Percentiles rank a stretch among this genome's conserved stretches.
phyloP scores from a whole-genome alignment of 2,113 vertebrate genomes.

The Bufo gargarizans region DNA sequence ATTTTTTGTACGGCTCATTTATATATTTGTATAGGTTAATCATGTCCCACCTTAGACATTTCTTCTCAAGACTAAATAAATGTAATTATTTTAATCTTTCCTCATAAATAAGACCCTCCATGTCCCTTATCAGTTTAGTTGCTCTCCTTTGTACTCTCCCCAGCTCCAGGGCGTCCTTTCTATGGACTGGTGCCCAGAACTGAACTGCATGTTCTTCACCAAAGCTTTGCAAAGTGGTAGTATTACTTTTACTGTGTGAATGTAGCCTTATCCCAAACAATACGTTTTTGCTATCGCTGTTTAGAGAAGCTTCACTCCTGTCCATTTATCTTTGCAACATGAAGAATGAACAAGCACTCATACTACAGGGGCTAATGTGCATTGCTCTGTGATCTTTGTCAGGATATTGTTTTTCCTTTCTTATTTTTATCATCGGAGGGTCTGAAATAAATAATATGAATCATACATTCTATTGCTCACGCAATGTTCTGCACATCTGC shows the following conservation, averaged over 20 bases:
- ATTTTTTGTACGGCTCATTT: too few species aligned
- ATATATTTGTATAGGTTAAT: too few species aligned
- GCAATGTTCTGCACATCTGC: conserved; percentile 64
- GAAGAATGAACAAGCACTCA: neutral
- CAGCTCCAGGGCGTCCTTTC: too few species aligned
- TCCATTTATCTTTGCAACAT: neutral
- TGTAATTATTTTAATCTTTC: too few species aligned
- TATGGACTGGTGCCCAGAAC: neutral
- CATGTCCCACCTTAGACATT: too few species aligned
- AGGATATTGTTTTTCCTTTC: conserved; percentile 8
- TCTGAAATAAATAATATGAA: conserved; percentile 63
- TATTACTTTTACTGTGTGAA: too few species aligned
- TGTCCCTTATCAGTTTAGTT: too few species aligned
- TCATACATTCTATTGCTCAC: conserved; percentile 63
- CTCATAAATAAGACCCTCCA: too few species aligned
- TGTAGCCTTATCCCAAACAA: neutral
- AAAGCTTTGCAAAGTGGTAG: too few species aligned
- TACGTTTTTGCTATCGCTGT: neutral
- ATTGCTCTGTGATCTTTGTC: neutral
- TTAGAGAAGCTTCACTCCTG: neutral
- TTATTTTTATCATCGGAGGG: conserved; percentile 60
- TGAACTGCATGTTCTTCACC: too few species aligned
- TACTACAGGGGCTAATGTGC: neutral
- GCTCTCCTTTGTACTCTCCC: too few species aligned
- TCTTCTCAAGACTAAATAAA: too few species aligned